Base-by-base conservation (phyloP, 2,797 vertebrate species). In the Margarornis squamiger region DNA sequence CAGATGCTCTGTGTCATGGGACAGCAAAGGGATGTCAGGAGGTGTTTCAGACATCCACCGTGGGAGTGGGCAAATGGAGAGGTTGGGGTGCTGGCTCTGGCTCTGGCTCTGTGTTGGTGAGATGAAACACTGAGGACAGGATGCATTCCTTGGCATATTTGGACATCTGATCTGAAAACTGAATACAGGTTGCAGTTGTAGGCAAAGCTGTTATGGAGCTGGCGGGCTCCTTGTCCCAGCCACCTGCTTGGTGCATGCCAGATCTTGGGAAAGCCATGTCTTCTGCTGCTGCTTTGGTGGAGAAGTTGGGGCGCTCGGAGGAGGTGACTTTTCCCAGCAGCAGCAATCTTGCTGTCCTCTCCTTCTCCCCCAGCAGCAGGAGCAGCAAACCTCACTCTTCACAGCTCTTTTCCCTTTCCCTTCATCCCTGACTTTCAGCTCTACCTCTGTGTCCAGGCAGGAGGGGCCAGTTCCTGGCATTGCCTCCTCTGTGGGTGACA, bases 171-270 rank as follows among this genome's bases (percentile, higher is more conserved):
- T 39, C 55, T 74, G 88, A 62, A 34, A 51, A 36, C 29, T 15
- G 54, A 75, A 20, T 11, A 68, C n/a, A 67, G 8, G 13, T 4
- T 74, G 36, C 63, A 45, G 17, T 49, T 92, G 29, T 27, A 57
- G 86, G 32, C 32, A 57, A 76, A 83, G 48, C 15, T n/a, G 24
- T 32, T 73, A 62, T 59, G 52, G 78, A 93, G 30, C 61, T 82
- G 78, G 20, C 62, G 66, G 65, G 27, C 19, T 72, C 32, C 72
- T 55, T 55, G 59, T 48, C 36, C 39, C 29, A 51, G 81, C 52
- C 0, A 1, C 48, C 51, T 70, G 34, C n/a, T 82, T 0, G 0
- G 39, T 68, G 36, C 11, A 4, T 39, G 55, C 8, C 58, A 68
- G 38, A 20, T 27, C 43, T 67, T 62, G 46, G 49, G 34, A 84